These are phyloP conservation scores for Lota lota DNA, from an alignment of 2,113 vertebrate genomes.

Conservation along the genomic window DNA sequence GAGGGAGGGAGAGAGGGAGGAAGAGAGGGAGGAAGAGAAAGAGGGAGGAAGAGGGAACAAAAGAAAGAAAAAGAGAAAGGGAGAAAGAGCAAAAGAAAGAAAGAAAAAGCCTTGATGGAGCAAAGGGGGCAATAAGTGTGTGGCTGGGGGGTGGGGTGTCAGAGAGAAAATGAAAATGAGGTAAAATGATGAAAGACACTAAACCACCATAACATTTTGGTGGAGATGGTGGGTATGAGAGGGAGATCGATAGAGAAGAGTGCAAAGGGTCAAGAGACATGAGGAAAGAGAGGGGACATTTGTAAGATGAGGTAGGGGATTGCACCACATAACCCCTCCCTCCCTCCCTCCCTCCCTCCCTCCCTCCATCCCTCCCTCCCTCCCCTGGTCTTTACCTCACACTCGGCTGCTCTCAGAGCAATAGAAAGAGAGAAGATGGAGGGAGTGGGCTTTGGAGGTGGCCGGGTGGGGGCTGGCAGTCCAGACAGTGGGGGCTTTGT, in stretches of 20 bases:
- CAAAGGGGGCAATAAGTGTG: too few species aligned
- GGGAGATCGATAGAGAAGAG: too few species aligned
- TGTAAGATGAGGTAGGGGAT: slow-evolving; percentile 4
- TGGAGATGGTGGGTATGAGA: too few species aligned
- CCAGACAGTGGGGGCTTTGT: slow-evolving; percentile 90
- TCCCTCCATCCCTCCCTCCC: too few species aligned
- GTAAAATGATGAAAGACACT: too few species aligned
- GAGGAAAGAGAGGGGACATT: too few species aligned
- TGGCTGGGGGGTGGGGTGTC: too few species aligned
- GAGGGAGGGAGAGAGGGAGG: neutral
- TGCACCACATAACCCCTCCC: slow-evolving; percentile 43
- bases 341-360: too few species aligned
- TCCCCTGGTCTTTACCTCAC: slow-evolving; percentile 38
- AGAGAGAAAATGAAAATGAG: too few species aligned
- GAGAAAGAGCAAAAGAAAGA: slow-evolving; percentile 15
- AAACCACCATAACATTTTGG: too few species aligned
- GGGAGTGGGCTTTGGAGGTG: slow-evolving; percentile 24
- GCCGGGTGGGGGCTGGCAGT: slow-evolving; percentile 52
- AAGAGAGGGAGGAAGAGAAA: neutral
- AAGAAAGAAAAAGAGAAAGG: slow-evolving; percentile 20
- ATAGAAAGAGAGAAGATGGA: slow-evolving; percentile 35
- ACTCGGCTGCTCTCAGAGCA: slow-evolving; percentile 57
- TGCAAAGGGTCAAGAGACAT: too few species aligned
- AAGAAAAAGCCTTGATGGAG: slow-evolving; percentile 7
- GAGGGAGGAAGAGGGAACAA: slow-evolving; percentile 27